These are phyloP conservation scores for Amazona ochrocephala DNA, from an alignment of 2,797 vertebrate genomes.

Conservation along the genomic window DNA sequence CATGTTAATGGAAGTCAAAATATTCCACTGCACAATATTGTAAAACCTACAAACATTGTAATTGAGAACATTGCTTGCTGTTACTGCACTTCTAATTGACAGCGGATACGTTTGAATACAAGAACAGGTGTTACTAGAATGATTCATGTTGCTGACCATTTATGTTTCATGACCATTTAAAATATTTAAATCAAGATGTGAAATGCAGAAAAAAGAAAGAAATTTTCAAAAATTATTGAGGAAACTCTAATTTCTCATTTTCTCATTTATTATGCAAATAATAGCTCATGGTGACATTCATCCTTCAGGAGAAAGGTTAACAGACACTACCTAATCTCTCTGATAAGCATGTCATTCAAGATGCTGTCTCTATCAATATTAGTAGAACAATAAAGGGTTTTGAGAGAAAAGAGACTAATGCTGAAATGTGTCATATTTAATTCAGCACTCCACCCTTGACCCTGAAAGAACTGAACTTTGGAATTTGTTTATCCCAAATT, in stretches of 20 bases:
- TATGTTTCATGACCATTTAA: background rate
- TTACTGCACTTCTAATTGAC: background rate
- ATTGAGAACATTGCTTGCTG: background rate
- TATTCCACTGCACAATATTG: background rate
- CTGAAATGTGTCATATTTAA: background rate
- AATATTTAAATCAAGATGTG: background rate
- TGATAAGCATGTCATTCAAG: conserved; percentile 22
- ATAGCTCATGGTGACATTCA: background rate
- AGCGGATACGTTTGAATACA: background rate
- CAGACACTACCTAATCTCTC: background rate
- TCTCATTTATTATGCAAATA: conserved; percentile 23
- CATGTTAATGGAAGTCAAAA: background rate
- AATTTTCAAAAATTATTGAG: background rate
- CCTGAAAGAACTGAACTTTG: background rate
- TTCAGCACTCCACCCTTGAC: background rate
- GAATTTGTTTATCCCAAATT: conserved; percentile 23
- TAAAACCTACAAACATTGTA: background rate
- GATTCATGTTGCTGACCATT: background rate
- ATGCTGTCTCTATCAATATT: background rate
- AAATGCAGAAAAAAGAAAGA: background rate
- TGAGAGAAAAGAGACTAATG: background rate
- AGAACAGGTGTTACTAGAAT: background rate
- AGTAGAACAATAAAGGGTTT: background rate
- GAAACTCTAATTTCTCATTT: background rate
- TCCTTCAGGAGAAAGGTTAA: background rate